Percentiles rank a stretch among this genome's conserved stretches.
Evolutionary conservation across 2,888 invertebrate genomes (phyloP).

Genomic region (Molanna angustata): DNA sequence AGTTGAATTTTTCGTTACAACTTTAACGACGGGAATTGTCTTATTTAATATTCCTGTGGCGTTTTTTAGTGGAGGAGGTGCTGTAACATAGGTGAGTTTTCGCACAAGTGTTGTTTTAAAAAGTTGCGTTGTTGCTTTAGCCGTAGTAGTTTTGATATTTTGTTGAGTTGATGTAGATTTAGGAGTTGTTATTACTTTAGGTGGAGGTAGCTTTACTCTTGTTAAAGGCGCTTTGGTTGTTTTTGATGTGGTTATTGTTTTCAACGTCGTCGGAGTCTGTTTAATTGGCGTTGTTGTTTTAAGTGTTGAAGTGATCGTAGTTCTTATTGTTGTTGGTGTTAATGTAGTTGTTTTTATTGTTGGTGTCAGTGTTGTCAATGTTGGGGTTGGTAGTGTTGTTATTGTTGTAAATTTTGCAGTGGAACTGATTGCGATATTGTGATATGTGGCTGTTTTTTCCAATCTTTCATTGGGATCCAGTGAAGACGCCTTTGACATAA

Average conservation of each 20-base stretch:
- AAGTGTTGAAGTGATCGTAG: conserved; percentile 6
- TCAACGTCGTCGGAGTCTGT: background rate
- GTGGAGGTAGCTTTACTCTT: conserved; percentile 33
- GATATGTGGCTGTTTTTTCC: too few species aligned
- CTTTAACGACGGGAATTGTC: background rate
- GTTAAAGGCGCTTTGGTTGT: conserved; percentile 9
- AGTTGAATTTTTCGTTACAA: background rate
- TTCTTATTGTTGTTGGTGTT: conserved; percentile 19
- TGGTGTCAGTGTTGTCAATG: conserved; percentile 23
- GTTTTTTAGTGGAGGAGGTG: conserved; percentile 15
- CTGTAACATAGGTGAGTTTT: conserved; percentile 1
- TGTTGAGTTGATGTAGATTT: too few species aligned
- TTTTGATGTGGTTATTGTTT: conserved; percentile 12
- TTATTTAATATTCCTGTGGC: conserved; percentile 19
- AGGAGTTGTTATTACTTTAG: too few species aligned
- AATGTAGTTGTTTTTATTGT: conserved; percentile 25
- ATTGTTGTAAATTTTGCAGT: conserved; percentile 33
- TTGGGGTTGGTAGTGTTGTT: conserved; percentile 23
- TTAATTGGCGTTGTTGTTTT: conserved; percentile 18
- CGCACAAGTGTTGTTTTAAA: background rate
- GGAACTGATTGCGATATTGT: conserved; percentile 30
- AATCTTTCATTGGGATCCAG: too few species aligned
- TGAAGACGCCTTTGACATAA: too few species aligned
- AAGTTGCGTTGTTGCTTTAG: background rate
- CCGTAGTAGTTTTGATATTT: background rate